phyloP scores from a whole-genome alignment of 2,797 vertebrate species.

The Crocidura indochinensis region DNA sequence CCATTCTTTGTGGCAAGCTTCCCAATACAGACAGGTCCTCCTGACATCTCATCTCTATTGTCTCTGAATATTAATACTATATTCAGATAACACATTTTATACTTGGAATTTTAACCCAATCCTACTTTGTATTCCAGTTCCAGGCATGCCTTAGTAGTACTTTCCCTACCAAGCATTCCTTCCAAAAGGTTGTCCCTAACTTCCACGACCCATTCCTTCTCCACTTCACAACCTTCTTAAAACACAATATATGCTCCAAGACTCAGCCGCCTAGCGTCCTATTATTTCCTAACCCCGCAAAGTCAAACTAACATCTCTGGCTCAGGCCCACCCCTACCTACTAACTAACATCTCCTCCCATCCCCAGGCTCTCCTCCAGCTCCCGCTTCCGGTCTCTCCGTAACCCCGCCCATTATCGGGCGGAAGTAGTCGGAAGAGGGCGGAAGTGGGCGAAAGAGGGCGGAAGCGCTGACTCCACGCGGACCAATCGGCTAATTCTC shows the following conservation, averaged over 20 bases:
- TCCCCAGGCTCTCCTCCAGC: rapidly evolving
- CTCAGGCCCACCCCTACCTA: no score
- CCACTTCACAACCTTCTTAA: not conserved
- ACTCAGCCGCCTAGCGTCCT: not conserved
- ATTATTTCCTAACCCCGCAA: not conserved
- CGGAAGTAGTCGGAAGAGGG: slow-evolving; percentile 52
- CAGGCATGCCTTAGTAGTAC: not conserved
- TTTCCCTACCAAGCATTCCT: no score
- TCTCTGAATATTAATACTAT: no score
- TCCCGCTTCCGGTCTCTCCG: rapidly evolving
- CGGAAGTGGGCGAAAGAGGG: slow-evolving; percentile 33
- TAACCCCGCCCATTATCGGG: not conserved
- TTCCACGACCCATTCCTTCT: not conserved
- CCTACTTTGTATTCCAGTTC: slow-evolving; percentile 1
- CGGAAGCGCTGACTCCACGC: slow-evolving; percentile 49
- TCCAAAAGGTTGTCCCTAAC: no score
- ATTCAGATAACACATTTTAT: not conserved
- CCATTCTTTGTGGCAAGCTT: no score
- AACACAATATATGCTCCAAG: not conserved
- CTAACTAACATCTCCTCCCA: no score
- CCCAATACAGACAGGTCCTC: no score
- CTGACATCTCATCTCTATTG: no score
- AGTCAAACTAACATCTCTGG: no score
- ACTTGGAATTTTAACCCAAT: slow-evolving; percentile 34
- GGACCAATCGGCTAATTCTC: not conserved